Evolutionary conservation across 2,888 invertebrate genomes (phyloP).

Genomic region (Crepidodera aurea): DNA sequence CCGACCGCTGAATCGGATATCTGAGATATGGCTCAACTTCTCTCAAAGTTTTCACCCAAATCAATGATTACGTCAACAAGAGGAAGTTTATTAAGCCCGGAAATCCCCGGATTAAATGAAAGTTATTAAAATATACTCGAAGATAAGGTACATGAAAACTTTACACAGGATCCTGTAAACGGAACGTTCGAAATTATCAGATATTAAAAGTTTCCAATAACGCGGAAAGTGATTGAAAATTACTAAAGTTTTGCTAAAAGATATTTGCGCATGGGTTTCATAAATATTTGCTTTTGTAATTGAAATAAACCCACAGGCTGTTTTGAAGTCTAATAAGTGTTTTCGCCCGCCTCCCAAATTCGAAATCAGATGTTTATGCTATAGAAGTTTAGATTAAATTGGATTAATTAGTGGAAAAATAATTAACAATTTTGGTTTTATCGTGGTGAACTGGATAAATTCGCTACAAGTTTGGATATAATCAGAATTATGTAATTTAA

Average conservation of each 20-base stretch:
- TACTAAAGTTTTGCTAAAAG: not conserved
- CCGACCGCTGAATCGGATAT: constrained; percentile 33
- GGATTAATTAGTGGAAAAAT: too few relatives aligned
- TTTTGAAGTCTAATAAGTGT: not conserved
- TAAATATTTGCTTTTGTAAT: not conserved
- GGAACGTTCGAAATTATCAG: constrained; percentile 7
- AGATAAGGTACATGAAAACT: constrained; percentile 12
- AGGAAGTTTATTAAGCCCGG: constrained; percentile 38
- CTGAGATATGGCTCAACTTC: constrained; percentile 30
- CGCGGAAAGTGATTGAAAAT: not conserved
- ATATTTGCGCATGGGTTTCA: not conserved
- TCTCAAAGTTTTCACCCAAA: constrained; percentile 35
- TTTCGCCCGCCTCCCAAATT: too few relatives aligned
- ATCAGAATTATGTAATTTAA: too few relatives aligned
- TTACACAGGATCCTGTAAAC: constrained; percentile 5
- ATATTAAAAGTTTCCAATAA: constrained; percentile 6
- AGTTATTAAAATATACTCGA: constrained; percentile 11
- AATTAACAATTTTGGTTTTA: too few relatives aligned
- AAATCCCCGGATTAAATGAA: constrained; percentile 26
- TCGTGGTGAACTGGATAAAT: too few relatives aligned
- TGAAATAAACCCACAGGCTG: not conserved
- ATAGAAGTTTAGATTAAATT: too few relatives aligned
- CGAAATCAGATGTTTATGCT: not conserved
- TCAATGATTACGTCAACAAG: constrained; percentile 42
- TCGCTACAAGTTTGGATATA: too few relatives aligned